Conservation (phyloP, 1,140 invertebrate genomes). For the Subanguina moxae region DNA sequence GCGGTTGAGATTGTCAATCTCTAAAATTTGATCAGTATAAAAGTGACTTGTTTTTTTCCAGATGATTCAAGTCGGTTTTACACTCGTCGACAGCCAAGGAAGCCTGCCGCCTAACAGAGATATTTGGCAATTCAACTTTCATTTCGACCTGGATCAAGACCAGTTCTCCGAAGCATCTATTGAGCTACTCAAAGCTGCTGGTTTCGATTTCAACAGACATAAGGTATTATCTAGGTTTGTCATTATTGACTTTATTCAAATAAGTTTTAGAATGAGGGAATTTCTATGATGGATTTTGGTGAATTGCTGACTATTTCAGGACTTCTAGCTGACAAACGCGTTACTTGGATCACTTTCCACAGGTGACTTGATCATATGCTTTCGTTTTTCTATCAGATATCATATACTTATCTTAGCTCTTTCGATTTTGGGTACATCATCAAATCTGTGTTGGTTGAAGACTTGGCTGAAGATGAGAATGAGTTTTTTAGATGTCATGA, state of each 20-base stretch:
- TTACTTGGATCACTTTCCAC: conserved; percentile 96
- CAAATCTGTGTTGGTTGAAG: conserved; percentile 67
- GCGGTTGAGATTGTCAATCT: too few relatives aligned
- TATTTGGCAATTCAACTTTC: conserved; percentile 48
- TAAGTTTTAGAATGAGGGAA: conserved; percentile 72
- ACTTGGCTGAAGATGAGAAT: conserved; percentile 78
- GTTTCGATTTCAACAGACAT: conserved; percentile 39
- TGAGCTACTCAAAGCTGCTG: conserved; percentile 31
- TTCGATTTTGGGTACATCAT: conserved; percentile 98
- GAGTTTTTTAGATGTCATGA: conserved; percentile 89
- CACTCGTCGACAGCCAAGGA: conserved; percentile 35
- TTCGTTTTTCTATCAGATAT: not conserved
- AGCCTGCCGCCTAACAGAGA: conserved; percentile 26
- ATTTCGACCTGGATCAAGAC: conserved; percentile 25
- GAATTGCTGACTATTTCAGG: conserved; percentile 93
- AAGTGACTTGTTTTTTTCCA: too few relatives aligned
- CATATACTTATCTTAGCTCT: conserved; percentile 64
- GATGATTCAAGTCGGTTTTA: conserved; percentile 43
- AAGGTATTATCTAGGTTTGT: too few relatives aligned
- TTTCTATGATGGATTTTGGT: conserved; percentile 90
- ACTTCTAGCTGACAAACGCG: conserved; percentile 85
- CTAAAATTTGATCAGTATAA: too few relatives aligned
- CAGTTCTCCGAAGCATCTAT: conserved; percentile 5
- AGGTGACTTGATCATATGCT: conserved; percentile 38
- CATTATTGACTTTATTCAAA: too few relatives aligned